A percentile compares a stretch with the other conserved stretches of the same genome.
These are phyloP conservation scores for Zoanthus solanderi DNA, from an alignment of 92 coral and sea anemone genomes.

Conservation along the genomic window DNA sequence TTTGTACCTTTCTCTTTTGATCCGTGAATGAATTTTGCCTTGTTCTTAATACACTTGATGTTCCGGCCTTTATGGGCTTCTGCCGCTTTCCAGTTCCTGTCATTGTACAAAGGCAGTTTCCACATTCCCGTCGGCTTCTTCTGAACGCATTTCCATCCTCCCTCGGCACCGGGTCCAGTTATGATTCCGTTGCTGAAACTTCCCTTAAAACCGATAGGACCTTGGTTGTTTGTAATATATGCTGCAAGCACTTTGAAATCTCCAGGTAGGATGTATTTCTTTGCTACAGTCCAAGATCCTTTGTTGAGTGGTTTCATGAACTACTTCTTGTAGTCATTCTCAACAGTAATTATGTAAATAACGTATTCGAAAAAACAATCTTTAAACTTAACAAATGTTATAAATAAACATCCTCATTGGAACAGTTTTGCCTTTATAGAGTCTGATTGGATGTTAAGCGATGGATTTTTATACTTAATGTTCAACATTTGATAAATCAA, in stretches of 20 bases:
- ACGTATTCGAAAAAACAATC: too few species aligned
- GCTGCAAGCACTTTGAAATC: neutral
- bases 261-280: neutral
- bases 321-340: neutral
- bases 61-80: neutral
- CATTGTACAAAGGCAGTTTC: neutral
- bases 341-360: too few species aligned
- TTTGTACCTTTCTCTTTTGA: neutral
- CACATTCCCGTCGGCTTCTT: neutral
- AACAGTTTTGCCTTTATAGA: too few species aligned
- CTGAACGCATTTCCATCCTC: neutral
- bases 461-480: too few species aligned
- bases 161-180: neutral
- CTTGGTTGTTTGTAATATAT: neutral
- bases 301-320: neutral
- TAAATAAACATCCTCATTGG: too few species aligned
- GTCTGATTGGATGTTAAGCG: too few species aligned
- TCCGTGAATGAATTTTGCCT: conserved; percentile 1
- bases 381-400: too few species aligned
- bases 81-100: conserved; percentile 1
- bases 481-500: too few species aligned
- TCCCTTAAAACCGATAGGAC: neutral
- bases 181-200: neutral
- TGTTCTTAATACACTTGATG: neutral
- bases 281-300: neutral